Conservation (phyloP, 2,797 vertebrate species). For the Phalanger gymnotis region DNA sequence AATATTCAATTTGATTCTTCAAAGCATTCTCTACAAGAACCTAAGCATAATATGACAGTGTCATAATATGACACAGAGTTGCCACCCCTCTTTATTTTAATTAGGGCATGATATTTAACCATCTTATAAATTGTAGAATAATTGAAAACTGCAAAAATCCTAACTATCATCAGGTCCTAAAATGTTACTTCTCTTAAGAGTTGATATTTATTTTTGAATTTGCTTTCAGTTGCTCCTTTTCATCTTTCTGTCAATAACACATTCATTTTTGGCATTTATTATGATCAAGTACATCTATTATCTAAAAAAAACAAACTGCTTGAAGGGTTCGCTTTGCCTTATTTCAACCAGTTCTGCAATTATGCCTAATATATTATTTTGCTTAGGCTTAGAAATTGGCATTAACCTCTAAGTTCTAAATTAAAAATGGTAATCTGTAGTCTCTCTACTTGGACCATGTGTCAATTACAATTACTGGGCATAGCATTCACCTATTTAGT, state of each 20-base stretch:
- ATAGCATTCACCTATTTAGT: neutral
- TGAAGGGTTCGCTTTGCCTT: neutral
- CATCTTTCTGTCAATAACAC: neutral
- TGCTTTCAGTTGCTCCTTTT: neutral
- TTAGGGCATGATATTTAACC: neutral
- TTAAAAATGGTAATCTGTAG: neutral
- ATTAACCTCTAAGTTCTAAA: neutral
- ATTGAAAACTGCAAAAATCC: constrained; percentile 29
- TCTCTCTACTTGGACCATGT: neutral
- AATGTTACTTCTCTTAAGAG: neutral
- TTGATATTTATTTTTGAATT: neutral
- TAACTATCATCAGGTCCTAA: constrained; percentile 2
- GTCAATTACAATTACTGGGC: constrained; percentile 11
- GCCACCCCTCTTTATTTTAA: neutral
- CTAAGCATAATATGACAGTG: neutral
- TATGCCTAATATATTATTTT: neutral
- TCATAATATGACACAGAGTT: neutral
- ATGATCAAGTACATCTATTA: constrained; percentile 26
- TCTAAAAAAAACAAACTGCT: neutral
- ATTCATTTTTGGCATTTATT: constrained; percentile 4
- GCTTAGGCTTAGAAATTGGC: neutral
- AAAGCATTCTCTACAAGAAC: constrained; percentile 18
- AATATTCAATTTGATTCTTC: constrained; percentile 41
- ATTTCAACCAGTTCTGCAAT: neutral
- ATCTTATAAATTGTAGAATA: neutral